Evolutionary conservation across 2,888 invertebrate genomes (phyloP).

Genomic region (Phlogophora meticulosa): DNA sequence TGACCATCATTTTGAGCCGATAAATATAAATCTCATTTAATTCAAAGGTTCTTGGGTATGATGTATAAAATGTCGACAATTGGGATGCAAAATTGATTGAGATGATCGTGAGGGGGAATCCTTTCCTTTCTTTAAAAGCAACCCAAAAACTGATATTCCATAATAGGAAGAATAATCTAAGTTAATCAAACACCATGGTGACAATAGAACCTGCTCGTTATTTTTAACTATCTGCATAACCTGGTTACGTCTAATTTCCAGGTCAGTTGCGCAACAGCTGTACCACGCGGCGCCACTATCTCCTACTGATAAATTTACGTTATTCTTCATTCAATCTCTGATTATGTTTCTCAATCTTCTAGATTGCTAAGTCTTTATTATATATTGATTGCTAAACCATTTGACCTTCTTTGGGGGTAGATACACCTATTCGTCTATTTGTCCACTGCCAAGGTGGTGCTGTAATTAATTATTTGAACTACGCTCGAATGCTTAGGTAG

Average conservation of each 20-base stretch:
- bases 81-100: no score
- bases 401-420: constrained; percentile 45
- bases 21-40: no score
- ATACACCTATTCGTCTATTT: constrained; percentile 29
- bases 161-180: constrained; percentile 12
- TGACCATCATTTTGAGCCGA: no score
- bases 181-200: constrained; percentile 30
- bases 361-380: constrained; percentile 39
- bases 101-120: neutral
- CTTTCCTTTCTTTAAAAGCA: neutral
- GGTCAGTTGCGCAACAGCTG: constrained; percentile 66
- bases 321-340: constrained; percentile 58
- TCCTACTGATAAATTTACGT: constrained; percentile 46
- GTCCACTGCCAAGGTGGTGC: no score
- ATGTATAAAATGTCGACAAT: no score
- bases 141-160: neutral
- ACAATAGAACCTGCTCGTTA: constrained; percentile 39
- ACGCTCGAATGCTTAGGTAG: no score
- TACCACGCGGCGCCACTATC: constrained; percentile 56
- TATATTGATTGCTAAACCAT: no score
- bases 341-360: constrained; percentile 49
- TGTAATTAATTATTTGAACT: no score
- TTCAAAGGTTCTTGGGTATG: no score
- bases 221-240: constrained; percentile 61
- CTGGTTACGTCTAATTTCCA: constrained; percentile 69